Evolutionary conservation across 2,888 invertebrate genomes (phyloP), one percentile per base, ranked within the genome.

Genomic region (Agonopterix alstromeriana): DNA sequence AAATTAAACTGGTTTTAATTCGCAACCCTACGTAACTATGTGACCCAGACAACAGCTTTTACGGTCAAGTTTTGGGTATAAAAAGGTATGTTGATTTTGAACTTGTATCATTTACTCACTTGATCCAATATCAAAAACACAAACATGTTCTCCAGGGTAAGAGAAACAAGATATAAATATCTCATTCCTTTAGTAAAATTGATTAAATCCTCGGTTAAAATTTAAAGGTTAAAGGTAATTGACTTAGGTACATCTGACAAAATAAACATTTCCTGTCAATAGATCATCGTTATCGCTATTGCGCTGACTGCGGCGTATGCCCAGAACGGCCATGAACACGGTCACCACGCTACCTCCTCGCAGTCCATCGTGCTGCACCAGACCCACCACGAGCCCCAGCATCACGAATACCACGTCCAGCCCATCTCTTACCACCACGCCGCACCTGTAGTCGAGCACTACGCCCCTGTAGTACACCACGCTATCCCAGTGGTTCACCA

Each of bases 251-350:
- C 27, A 38, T 38, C 36, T 9, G 0, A 38, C n/a, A 38, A 38
- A 10, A 38, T 38, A 38, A 41, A 36, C 35, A 44, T 17, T 36
- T 43, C 43, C 36, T 46, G 12, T 45, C 40, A 36, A 35, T 43
- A 63, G 61, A 51, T 62, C 46, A 49, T 65, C 40, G 43, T 70
- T 45, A 49, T 73, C 35, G 58, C 61, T 14, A 50, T 51, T 42
- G 55, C 55, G 35, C 17, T 62, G 17, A 42, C 57, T 10, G 62
- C 55, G 41, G 72, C 57, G n/a, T 65, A 52, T 46, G 71, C 70
- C 35, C 70, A 76, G 55, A 62, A 77, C 48, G 59, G 63, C 36
- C 52, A 43, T 10, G 52, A 57, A 8, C 54, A 64, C 12, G 65
- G 60, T 1, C 61, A 62, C 9, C 27, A 58, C 46, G 58, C 57